phyloP scores from a whole-genome alignment of 2,113 vertebrate genomes.

The Pituophis catenifer region DNA sequence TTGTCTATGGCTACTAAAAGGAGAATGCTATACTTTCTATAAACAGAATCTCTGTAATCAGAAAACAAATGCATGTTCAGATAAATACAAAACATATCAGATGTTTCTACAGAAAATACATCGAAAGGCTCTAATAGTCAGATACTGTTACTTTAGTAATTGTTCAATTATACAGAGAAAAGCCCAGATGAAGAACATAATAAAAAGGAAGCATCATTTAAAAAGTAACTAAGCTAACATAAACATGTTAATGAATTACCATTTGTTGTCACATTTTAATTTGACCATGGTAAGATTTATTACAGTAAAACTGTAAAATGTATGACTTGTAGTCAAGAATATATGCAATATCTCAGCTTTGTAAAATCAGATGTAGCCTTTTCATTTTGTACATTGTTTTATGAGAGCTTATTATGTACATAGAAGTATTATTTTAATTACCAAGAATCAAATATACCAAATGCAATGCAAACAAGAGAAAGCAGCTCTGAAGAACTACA shows the following conservation, averaged over 20 bases:
- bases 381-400: neutral
- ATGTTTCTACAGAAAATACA: neutral
- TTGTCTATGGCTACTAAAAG: neutral
- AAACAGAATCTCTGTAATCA: neutral
- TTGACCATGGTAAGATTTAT: neutral
- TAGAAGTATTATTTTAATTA: neutral
- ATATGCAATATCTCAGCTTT: neutral
- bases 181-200: neutral
- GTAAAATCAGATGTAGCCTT: neutral
- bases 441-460: neutral
- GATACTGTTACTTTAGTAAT: neutral
- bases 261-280: conserved; percentile 9
- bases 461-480: neutral
- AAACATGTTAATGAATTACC: neutral
- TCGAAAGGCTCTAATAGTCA: neutral
- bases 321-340: neutral
- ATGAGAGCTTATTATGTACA: neutral
- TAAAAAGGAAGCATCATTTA: neutral
- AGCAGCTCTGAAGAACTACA: neutral
- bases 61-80: neutral
- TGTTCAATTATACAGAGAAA: neutral
- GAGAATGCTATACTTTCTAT: neutral
- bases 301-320: neutral
- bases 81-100: neutral
- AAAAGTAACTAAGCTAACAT: neutral